Conservation (phyloP, 2,888 invertebrate genomes). For the Tetrapedia diversipes region DNA sequence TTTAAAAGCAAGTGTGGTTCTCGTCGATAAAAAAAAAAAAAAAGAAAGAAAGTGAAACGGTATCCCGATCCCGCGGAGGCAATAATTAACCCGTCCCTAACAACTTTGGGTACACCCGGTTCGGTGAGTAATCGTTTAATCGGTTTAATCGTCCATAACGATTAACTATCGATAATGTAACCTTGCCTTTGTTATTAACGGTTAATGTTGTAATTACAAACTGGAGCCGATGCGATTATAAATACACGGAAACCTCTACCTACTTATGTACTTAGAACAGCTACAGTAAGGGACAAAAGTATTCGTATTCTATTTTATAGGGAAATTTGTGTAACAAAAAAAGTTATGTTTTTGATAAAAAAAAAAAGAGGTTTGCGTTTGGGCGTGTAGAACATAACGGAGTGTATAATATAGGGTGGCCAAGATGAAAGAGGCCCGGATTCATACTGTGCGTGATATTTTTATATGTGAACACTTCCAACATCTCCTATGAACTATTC, state of each 20-base stretch:
- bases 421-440: no score
- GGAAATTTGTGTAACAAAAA: no score
- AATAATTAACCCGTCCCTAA: conserved; percentile 60
- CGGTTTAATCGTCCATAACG: conserved; percentile 51
- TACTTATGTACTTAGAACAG: neutral
- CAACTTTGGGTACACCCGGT: conserved; percentile 52
- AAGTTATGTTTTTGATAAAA: no score
- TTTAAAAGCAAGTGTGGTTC: conserved; percentile 37
- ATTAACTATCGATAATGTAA: conserved; percentile 44
- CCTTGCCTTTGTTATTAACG: conserved; percentile 35
- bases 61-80: conserved; percentile 26
- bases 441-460: no score
- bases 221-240: conserved; percentile 7
- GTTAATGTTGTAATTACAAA: conserved; percentile 16
- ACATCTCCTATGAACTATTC: no score
- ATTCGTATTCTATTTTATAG: no score
- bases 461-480: no score
- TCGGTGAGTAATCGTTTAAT: conserved; percentile 67
- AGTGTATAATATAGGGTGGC: no score
- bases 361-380: no score
- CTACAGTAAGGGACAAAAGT: no score
- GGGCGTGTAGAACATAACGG: no score
- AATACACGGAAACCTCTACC: neutral
- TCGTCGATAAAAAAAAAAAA: conserved; percentile 40
- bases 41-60: conserved; percentile 57